A percentile compares a stretch with the other conserved stretches of the same genome.
phyloP scores from a whole-genome alignment of 2,113 vertebrate species.

The Atlantisia rogersi region DNA sequence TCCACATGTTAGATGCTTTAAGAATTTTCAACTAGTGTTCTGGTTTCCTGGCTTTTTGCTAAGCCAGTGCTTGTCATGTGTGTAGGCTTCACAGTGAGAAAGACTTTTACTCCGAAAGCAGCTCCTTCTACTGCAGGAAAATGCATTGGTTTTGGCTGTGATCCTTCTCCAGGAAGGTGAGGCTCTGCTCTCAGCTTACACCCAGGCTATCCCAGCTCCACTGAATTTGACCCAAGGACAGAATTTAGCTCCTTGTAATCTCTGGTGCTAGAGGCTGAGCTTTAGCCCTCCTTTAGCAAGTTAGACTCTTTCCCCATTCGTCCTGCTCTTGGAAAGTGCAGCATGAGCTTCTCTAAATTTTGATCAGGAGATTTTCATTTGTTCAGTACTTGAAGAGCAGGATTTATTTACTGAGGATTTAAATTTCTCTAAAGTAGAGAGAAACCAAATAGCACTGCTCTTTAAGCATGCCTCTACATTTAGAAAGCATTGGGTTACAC shows the following conservation, averaged over 20 bases:
- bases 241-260: neutral
- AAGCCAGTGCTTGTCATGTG: neutral
- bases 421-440: slow-evolving; percentile 60
- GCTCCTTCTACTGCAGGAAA: neutral
- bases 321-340: neutral
- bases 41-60: neutral
- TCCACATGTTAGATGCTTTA: neutral
- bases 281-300: neutral
- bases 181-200: slow-evolving; percentile 6
- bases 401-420: slow-evolving; percentile 66
- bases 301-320: neutral
- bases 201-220: neutral
- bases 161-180: slow-evolving; percentile 14
- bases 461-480: slow-evolving; percentile 53
- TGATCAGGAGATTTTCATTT: slow-evolving; percentile 50
- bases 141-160: neutral
- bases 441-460: slow-evolving; percentile 60
- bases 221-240: neutral
- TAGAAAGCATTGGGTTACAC: slow-evolving; percentile 71
- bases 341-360: slow-evolving; percentile 12
- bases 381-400: slow-evolving; percentile 51
- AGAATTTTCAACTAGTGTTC: neutral
- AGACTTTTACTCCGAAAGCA: slow-evolving; percentile 21
- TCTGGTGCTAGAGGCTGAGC: neutral
- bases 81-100: neutral